These are phyloP conservation scores for Hydrolagus affinis DNA, from an alignment of 2,113 vertebrate species.

Conservation along the genomic window DNA sequence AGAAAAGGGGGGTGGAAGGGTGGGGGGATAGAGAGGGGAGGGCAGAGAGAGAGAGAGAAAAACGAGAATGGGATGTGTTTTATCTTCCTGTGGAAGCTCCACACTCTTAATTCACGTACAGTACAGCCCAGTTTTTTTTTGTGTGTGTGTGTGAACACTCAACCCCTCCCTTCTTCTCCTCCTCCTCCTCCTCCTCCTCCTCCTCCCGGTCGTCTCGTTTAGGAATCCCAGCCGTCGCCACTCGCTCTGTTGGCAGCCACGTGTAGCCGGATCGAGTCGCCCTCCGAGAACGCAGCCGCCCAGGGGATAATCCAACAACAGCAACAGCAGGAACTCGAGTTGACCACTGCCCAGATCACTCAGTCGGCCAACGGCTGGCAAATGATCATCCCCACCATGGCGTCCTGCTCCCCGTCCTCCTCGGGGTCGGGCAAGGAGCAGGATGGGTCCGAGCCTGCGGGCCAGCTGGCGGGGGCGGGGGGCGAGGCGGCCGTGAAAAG, in stretches of 20 bases:
- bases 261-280: conserved; percentile 91
- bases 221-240: conserved; percentile 91
- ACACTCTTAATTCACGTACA: conserved; percentile 34
- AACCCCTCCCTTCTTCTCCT: conserved; percentile 45
- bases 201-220: conserved; percentile 34
- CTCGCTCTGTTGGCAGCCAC: conserved; percentile 90
- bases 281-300: conserved; percentile 71
- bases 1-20: neutral
- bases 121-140: conserved; percentile 30
- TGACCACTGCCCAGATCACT: conserved; percentile 70
- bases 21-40: too few relatives aligned
- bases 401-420: conserved; percentile 47
- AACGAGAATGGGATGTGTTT: too few relatives aligned
- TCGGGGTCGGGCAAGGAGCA: conserved; percentile 60
- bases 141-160: conserved; percentile 34
- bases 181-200: neutral
- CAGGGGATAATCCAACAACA: conserved; percentile 55
- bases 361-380: conserved; percentile 86
- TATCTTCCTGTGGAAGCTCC: conserved; percentile 36
- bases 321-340: conserved; percentile 60
- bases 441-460: conserved; percentile 18
- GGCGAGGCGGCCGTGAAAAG: conserved; percentile 54
- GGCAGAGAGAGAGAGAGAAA: too few relatives aligned
- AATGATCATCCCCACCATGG: conserved; percentile 63
- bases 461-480: conserved; percentile 39